phyloP scores from a whole-genome alignment of 2,888 invertebrate genomes.

The Eilema caniola region DNA sequence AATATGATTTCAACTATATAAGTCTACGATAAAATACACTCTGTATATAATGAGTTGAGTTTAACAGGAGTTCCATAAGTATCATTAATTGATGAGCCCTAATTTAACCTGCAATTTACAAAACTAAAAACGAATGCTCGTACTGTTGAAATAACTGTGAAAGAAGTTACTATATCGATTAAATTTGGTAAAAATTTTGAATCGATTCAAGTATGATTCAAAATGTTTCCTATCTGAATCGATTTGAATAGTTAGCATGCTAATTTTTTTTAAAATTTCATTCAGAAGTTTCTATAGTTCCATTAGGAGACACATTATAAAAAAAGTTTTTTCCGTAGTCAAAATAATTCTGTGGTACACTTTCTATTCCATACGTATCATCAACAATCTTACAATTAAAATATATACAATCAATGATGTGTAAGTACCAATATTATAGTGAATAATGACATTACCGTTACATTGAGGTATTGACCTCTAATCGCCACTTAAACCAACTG shows the following conservation, averaged over 20 bases:
- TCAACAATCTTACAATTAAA: slow-evolving; percentile 17
- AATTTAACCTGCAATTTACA: neutral
- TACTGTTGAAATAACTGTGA: neutral
- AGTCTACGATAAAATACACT: too few species aligned
- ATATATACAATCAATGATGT: slow-evolving; percentile 15
- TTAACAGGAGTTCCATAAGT: too few species aligned
- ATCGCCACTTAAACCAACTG: slow-evolving; percentile 79
- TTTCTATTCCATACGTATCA: neutral
- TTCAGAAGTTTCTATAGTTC: too few species aligned
- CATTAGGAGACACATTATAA: neutral
- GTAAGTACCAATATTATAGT: slow-evolving; percentile 27
- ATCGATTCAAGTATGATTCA: too few species aligned
- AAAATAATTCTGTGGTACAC: neutral
- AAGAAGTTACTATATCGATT: neutral
- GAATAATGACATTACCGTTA: slow-evolving; percentile 60
- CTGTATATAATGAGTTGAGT: too few species aligned
- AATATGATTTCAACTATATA: too few species aligned
- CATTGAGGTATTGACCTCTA: slow-evolving; percentile 69
- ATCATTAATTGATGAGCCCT: neutral
- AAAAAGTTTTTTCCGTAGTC: neutral
- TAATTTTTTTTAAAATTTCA: too few species aligned
- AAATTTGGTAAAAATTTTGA: too few species aligned
- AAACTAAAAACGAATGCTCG: too few species aligned
- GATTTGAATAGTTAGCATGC: too few species aligned
- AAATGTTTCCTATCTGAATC: too few species aligned